Conservation (phyloP, 2,888 invertebrate species). For the Caenorhabditis sp. region DNA sequence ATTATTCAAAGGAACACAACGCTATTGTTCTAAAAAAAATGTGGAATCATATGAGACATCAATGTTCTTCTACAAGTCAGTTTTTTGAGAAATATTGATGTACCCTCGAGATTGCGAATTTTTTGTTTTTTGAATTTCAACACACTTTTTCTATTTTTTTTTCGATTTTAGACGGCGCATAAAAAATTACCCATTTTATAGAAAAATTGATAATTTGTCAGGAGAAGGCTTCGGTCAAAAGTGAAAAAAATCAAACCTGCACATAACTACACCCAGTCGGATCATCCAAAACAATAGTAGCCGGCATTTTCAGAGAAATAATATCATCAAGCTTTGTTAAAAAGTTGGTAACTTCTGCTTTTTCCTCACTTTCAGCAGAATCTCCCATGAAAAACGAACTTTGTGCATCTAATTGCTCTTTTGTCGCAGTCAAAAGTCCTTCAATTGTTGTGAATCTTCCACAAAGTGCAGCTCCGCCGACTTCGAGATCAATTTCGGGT, state of each 20-base stretch:
- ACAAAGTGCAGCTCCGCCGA: slow-evolving; percentile 84
- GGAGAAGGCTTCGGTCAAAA: too few relatives aligned
- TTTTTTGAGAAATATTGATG: too few relatives aligned
- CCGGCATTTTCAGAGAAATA: slow-evolving; percentile 67
- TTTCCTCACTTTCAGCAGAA: slow-evolving; percentile 50
- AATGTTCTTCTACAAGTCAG: too few relatives aligned
- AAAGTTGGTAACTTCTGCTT: slow-evolving; percentile 47
- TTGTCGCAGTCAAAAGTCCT: slow-evolving; percentile 83
- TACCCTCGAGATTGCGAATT: too few relatives aligned
- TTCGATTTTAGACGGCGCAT: neutral
- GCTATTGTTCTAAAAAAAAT: too few relatives aligned
- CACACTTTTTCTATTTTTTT: too few relatives aligned
- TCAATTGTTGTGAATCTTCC: slow-evolving; percentile 95
- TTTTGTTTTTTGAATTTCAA: too few relatives aligned
- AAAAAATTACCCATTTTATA: too few relatives aligned
- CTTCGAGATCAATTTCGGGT: slow-evolving; percentile 82
- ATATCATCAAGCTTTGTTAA: slow-evolving; percentile 55
- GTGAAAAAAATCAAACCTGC: too few relatives aligned
- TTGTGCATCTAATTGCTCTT: slow-evolving; percentile 74
- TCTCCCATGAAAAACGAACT: slow-evolving; percentile 68
- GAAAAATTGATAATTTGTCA: too few relatives aligned
- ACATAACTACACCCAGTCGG: slow-evolving; percentile 97
- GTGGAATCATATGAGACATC: too few relatives aligned
- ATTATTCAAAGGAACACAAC: too few relatives aligned
- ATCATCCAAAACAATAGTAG: slow-evolving; percentile 88